Evolutionary conservation across 2,888 invertebrate genomes (phyloP), one percentile per base, ranked within the genome.

Genomic region (Bibio marci): DNA sequence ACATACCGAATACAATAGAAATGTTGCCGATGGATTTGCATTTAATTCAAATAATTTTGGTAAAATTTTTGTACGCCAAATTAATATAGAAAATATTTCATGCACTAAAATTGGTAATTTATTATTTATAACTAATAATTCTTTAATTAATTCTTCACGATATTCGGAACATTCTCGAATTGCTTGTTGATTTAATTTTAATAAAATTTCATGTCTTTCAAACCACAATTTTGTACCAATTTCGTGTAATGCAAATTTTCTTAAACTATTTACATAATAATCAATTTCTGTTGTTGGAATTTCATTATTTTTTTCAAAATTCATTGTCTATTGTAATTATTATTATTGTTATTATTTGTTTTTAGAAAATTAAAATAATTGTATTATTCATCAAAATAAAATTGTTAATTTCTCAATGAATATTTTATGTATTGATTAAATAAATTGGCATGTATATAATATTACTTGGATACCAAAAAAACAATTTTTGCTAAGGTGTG

Each of bases 181-280:
- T 2, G 87, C 87, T 64, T 91, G 86, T 58, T 91, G 87, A 52
- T 85, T 85, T 11, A 92, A 57, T 57, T 87, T 82, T 52, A 88
- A 80, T 8, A 90, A 56, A 49, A 79, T 70, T 53, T 85, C 77
- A 54, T 91, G 90, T 62, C 73, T 76, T 48, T 82, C 80, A 35
- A 83, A 62, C 86, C 86, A 87, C 11, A 26, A 12, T 27, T 2
- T 12, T 3, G 38, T 25, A 37, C 85, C 88, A 43, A 88, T 66
- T 44, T 70, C 69, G 44, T 71, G 69, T 25, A 87, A 65, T 30
- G 69, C 63, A 43, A 73, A 76, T 22, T 72, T 64, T 46, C 71
- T 66, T 56, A 87, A 70, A 47, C 76, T 74, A 52, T 82, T 73
- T 4, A 86, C 69, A 50, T 73, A 85, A 45, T 73, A 61, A 53